A percentile compares a stretch with the other conserved stretches of the same genome.
Evolutionary conservation across 2,797 vertebrate genomes (phyloP).

Genomic region (Sebastes vulpes): DNA sequence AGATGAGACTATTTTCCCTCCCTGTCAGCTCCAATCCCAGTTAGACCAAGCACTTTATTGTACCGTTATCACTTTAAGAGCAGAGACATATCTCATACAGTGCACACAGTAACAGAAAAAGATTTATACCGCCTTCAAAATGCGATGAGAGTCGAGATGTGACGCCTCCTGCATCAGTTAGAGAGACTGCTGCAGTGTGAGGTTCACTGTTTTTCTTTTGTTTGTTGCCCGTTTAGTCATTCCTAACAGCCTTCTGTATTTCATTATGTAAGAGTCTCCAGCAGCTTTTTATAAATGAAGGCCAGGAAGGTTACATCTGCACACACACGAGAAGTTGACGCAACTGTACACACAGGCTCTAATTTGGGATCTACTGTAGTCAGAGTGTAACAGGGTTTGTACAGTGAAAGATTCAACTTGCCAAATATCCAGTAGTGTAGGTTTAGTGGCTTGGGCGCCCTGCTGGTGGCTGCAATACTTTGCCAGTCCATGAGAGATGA

Average conservation of each 20-base stretch:
- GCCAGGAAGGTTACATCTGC: neutral
- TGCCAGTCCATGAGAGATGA: neutral
- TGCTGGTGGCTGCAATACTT: neutral
- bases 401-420: neutral
- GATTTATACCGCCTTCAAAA: neutral
- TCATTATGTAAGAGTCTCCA: constrained; percentile 15
- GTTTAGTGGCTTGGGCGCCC: neutral
- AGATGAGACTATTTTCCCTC: constrained; percentile 34
- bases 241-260: constrained; percentile 2
- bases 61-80: neutral
- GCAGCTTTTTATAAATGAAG: constrained; percentile 5
- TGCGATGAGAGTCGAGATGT: neutral
- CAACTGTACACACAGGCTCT: neutral
- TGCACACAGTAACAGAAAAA: neutral
- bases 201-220: constrained; percentile 8
- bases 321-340: neutral
- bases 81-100: neutral
- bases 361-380: neutral
- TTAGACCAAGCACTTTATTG: constrained; percentile 1
- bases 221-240: constrained; percentile 14
- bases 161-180: neutral
- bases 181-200: neutral
- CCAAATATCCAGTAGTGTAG: neutral
- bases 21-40: constrained; percentile 31
- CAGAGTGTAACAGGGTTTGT: neutral